Conservation (phyloP, 2,888 invertebrate genomes). For the Ashinkailepas kermadecensis region DNA sequence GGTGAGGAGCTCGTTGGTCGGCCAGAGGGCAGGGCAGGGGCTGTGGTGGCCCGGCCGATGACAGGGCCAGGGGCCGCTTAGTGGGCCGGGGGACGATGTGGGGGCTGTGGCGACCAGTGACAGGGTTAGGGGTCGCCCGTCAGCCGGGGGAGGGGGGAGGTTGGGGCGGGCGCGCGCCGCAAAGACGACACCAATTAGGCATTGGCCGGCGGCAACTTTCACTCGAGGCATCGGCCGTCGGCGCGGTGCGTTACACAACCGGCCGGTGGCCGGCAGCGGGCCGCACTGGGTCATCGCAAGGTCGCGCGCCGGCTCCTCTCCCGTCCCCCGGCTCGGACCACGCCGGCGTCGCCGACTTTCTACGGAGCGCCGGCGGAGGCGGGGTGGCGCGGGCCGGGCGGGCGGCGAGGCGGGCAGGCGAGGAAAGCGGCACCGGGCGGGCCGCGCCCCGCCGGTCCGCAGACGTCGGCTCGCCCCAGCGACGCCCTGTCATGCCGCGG, state of each 20-base stretch:
- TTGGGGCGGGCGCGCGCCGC: no score
- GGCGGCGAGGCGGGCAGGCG: background rate
- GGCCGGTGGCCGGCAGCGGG: background rate
- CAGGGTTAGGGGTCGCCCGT: no score
- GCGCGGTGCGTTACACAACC: conserved; percentile 10
- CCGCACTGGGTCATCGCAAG: conserved; percentile 1
- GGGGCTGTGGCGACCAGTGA: no score
- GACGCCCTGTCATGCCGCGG: background rate
- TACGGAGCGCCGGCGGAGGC: background rate
- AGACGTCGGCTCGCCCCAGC: background rate
- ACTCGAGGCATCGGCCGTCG: background rate
- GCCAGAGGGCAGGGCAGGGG: no score
- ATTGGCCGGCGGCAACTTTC: background rate
- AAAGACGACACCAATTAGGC: conserved; percentile 14
- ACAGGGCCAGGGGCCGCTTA: no score
- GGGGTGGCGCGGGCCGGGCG: no score
- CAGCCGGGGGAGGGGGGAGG: no score
- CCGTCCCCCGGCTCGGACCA: background rate
- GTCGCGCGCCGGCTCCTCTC: conserved; percentile 4
- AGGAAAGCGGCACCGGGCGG: background rate
- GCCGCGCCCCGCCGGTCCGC: background rate
- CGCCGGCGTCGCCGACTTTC: background rate
- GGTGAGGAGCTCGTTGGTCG: no score
- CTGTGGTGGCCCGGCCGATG: no score
- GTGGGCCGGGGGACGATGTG: no score